Evolutionary conservation across 2,113 vertebrate species (phyloP), one percentile per base, ranked within the genome.

Genomic region (Spilogale gracilis): DNA sequence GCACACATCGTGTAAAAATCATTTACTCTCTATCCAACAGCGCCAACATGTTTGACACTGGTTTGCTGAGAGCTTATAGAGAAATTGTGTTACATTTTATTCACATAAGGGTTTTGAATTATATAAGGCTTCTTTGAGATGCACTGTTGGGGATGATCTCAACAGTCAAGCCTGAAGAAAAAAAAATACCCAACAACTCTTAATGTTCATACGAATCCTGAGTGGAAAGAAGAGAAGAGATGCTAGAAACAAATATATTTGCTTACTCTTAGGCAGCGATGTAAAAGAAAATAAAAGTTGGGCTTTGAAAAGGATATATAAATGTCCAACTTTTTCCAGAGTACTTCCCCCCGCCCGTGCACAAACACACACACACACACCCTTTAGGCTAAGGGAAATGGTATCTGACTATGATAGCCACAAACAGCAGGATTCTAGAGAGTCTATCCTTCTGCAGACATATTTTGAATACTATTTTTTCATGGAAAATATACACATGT

Each of bases 71-170:
- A 96, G 96, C 97, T 96, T 50, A 18, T 73, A 94, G 88, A 97
- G 69, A 98, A 98, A 97, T 94, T 90, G 43, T 97, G 96, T 97
- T 85, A 96, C 89, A 8, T 98, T 99, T 98, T 98, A 98, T 97
- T 98, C 97, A 76, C 91, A 91, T 67, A 97, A 92, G 84, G 69
- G 11, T 96, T 98, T 96, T 95, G 97, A 98, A 97, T 98, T 96
- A 97, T 94, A 97, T 61, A 93, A 98, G 93, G 95, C 79, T 95
- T 32, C 94, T 97, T 98, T 52, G 58, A 97, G 96, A 54, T 96
- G 95, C 95, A 0, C 74, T 85, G 95, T 43, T 91, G 97, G 96
- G 76, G 54, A 86, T 9, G 81, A 96, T 97, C 98, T 88, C 98
- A 98, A 94, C 92, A 96, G 96, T 50, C 96, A 92, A 98, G 97